phyloP scores from a whole-genome alignment of 2,113 vertebrate species.

The Talpa occidentalis region DNA sequence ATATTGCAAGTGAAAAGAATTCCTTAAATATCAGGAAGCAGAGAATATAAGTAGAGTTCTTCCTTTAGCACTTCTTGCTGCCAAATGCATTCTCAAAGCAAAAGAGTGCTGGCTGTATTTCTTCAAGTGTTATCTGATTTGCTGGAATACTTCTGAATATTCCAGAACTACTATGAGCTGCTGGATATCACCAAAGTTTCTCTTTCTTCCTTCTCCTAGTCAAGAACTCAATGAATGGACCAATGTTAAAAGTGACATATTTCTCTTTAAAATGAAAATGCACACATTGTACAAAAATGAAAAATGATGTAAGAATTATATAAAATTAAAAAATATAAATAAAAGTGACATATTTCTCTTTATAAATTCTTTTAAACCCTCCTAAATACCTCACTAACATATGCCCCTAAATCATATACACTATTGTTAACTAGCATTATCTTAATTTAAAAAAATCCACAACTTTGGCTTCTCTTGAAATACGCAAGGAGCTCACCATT shows the following conservation, averaged over 20 bases:
- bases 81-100: slow-evolving; percentile 48
- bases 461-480: neutral
- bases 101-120: slow-evolving; percentile 14
- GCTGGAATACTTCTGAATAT: slow-evolving; percentile 18
- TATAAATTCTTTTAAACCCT: neutral
- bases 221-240: neutral
- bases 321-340: too few relatives aligned
- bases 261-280: too few relatives aligned
- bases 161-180: neutral
- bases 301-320: too few relatives aligned
- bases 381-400: neutral
- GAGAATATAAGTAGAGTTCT: slow-evolving; percentile 34
- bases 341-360: neutral
- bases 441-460: neutral
- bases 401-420: neutral
- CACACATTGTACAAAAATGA: too few relatives aligned
- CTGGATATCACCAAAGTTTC: neutral
- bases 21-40: slow-evolving; percentile 65
- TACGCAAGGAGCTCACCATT: neutral
- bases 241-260: neutral
- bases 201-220: neutral
- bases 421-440: too few relatives aligned
- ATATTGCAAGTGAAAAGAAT: slow-evolving; percentile 30
- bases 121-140: neutral
- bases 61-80: slow-evolving; percentile 43